These are phyloP conservation scores for Ophion slaviceki DNA, from an alignment of 2,888 invertebrate species.

Conservation along the genomic window DNA sequence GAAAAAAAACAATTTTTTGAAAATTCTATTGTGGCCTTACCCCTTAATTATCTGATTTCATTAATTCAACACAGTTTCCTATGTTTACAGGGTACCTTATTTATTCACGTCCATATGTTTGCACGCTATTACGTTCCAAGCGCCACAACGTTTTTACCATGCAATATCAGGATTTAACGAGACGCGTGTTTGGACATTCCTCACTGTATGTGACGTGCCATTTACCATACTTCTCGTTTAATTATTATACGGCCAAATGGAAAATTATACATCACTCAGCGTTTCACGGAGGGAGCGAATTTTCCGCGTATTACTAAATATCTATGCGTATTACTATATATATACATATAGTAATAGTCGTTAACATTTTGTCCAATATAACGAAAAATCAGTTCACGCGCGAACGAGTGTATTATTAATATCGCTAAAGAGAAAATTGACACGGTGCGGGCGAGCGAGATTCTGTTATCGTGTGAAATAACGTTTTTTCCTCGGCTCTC, in stretches of 20 bases:
- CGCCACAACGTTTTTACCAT: slow-evolving; percentile 52
- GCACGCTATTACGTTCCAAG: slow-evolving; percentile 6
- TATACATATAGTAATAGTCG: neutral
- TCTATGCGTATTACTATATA: no score
- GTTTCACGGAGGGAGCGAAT: slow-evolving; percentile 6
- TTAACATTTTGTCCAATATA: neutral
- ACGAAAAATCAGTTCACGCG: slow-evolving; percentile 1
- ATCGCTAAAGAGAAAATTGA: neutral
- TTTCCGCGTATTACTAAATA: neutral
- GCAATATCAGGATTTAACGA: slow-evolving; percentile 58
- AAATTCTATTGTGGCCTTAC: no score
- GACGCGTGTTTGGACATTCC: slow-evolving; percentile 58
- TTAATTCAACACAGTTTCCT: no score
- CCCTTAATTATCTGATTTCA: no score
- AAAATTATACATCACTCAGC: slow-evolving; percentile 27
- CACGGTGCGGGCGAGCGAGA: neutral
- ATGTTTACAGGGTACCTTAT: neutral
- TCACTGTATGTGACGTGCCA: slow-evolving; percentile 44
- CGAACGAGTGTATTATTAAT: slow-evolving; percentile 3
- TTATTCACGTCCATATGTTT: neutral
- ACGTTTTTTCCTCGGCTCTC: slow-evolving; percentile 9
- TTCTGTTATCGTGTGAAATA: neutral
- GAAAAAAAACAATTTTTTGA: no score
- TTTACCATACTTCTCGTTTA: slow-evolving; percentile 56
- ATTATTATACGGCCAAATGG: slow-evolving; percentile 49